These are phyloP conservation scores for Caranx ignobilis DNA, from an alignment of 2,113 vertebrate genomes.

Conservation along the genomic window DNA sequence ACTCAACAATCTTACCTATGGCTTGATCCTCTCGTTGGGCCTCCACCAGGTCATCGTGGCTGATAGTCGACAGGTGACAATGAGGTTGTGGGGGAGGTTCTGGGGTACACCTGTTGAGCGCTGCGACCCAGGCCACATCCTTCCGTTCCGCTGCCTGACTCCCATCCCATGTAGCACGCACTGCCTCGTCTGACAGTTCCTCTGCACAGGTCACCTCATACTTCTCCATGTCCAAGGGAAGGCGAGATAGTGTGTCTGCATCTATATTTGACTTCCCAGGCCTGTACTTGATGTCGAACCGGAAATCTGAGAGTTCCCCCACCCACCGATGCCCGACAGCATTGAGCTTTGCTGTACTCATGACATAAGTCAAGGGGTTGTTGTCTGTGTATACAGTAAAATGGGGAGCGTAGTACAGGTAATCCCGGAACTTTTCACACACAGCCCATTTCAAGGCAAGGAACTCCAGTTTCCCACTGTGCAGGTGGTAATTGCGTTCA, in stretches of 20 bases:
- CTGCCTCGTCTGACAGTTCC: neutral
- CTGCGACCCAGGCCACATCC: conserved; percentile 8
- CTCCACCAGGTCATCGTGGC: neutral
- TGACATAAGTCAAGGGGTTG: neutral
- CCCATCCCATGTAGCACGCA: neutral
- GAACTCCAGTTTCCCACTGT: too few species aligned
- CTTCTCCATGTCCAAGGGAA: neutral
- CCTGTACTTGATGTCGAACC: neutral
- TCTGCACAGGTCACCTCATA: neutral
- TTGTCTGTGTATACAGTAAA: conserved; percentile 9
- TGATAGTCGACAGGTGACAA: neutral
- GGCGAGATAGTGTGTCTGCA: neutral
- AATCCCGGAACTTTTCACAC: neutral
- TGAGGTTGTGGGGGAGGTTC: fast-evolving
- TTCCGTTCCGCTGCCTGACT: neutral
- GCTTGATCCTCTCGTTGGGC: neutral
- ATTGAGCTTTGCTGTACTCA: conserved; percentile 3
- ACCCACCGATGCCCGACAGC: neutral
- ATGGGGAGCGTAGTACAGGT: neutral
- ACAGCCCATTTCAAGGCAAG: too few species aligned
- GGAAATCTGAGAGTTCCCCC: neutral
- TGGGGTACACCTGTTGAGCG: neutral
- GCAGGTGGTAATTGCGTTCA: too few species aligned
- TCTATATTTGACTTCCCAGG: neutral
- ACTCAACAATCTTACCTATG: neutral